Evolutionary conservation across 2,888 invertebrate species (phyloP).

Genomic region (Lasioglossum villosulum): DNA sequence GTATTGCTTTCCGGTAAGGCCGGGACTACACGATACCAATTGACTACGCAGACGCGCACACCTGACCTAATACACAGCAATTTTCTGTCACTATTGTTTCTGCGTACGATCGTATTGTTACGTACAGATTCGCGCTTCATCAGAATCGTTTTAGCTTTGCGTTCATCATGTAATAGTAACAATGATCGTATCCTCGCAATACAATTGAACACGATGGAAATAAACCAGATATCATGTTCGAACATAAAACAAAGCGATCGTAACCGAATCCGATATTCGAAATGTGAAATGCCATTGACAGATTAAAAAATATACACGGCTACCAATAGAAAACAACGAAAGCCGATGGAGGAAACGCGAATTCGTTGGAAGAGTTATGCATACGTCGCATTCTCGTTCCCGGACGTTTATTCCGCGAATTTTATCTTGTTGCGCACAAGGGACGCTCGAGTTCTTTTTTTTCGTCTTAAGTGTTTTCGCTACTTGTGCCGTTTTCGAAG

Average conservation of each 20-base stretch:
- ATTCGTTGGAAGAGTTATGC: neutral
- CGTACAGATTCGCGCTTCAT: neutral
- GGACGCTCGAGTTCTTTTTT: constrained; percentile 29
- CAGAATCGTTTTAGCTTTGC: neutral
- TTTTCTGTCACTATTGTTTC: neutral
- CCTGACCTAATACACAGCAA: neutral
- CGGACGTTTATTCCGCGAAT: constrained; percentile 20
- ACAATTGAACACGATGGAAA: neutral
- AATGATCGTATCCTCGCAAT: neutral
- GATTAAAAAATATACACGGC: neutral
- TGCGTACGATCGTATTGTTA: neutral
- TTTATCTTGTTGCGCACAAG: constrained; percentile 32
- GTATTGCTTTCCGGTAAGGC: neutral
- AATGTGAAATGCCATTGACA: neutral
- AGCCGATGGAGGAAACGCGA: neutral
- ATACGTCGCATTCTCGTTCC: neutral
- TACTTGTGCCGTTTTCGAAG: constrained; percentile 50
- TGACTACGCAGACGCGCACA: neutral
- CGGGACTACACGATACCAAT: neutral
- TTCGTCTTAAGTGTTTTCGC: constrained; percentile 46
- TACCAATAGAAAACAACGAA: no score
- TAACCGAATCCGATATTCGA: neutral
- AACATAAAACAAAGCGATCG: neutral
- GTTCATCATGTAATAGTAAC: neutral
- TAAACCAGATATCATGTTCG: neutral